Evolutionary conservation across 2,888 invertebrate species (phyloP), one percentile per base, ranked within the genome.

Genomic region (Eudasyphora cyanicolor): DNA sequence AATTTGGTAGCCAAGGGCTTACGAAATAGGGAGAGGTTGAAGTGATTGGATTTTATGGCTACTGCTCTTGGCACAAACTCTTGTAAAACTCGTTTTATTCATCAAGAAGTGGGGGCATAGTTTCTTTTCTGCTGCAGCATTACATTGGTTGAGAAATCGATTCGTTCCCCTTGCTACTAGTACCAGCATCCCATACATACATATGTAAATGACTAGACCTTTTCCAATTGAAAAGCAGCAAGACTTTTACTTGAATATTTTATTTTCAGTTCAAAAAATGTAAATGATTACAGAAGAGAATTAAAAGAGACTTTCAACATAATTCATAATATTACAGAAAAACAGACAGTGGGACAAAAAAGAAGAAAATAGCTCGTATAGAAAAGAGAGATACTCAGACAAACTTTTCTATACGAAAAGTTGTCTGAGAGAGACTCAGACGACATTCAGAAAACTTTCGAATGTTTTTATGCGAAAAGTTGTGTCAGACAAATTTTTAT

Each of bases 1-100:
- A 64, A 45, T 51, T 69, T 70, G 27, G 27, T 57, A 27, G 57
- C 57, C 24, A 57, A 57, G 27, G 27, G 57, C 27, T 71, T 73
- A 12, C n/a, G 38, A 57, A 57, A n/a, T 12, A 54, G 73, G 57
- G 57, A 73, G 17, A 57, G 57, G 7, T 29, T 38, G 8, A 54
- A 12, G 6, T 6, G 19, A 57, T 64, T 64, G 19, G 17, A 35
- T 67, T 67, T 5, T 38, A 67, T 24, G 67, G 67, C 67, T 67
- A 67, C 67, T 38, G 64, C 21, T 12, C 4, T 14, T 32, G 4
- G 49, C 49, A 6, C 19, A 49, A 4, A 10, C 57, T 57, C 67
- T 42, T 24, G 67, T 42, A 21, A 24, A 67, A 67, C 67, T 35
- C 19, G 67, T 67, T 67, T 67, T 64, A 5, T 51, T 6, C 45